Base-by-base conservation (phyloP, 2,113 vertebrate genomes). In the Bambusicola thoracicus region DNA sequence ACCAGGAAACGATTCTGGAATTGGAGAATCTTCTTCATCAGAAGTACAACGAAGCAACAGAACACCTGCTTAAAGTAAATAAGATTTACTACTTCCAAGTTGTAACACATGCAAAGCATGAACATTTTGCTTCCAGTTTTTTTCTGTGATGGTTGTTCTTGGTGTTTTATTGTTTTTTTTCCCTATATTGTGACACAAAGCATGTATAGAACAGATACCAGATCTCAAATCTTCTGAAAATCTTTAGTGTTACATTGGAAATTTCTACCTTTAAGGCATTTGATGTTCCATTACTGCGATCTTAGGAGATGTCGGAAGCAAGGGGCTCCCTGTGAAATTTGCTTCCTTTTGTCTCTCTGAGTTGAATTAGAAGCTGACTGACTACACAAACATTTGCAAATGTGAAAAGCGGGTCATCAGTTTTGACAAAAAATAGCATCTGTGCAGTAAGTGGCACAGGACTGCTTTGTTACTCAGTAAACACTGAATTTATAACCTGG, bases 21-120 rank as follows among this genome's bases (percentile, higher is more conserved):
- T 49, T 99, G 59, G 98, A 98, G 92, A 91, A 90, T 38, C 93
- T 99, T 12, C 98, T 99, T 89, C 97, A 97, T 8, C 72, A 46
- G 14, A 99, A 99, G 92, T 98, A 98, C 65, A 89, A 96, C 12
- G 84, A 75, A 16, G 97, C 97, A 55, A 98, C 98, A 3, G 98
- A 98, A 81, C 95, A 98, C 32, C 97, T 99, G 29, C 98, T 99
- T 21, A 98, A 98, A 97, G 99, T 99, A 98, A 97, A 99, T 99
- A 98, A n/a, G 22, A n/a, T 29, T n/a, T 63, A 5, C 5, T 51
- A 0, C 20, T 90, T 81, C 2, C 2, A 19, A 41, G 15, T 0
- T 55, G 20, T 67, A 69, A 51, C 25, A 7, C 3, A 13, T 2
- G 1, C 41, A 40, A 3, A 13, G 67, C 58, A 15, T 20, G 0